These are phyloP conservation scores for Sardina pilchardus DNA, from an alignment of 2,113 vertebrate species.

Conservation along the genomic window DNA sequence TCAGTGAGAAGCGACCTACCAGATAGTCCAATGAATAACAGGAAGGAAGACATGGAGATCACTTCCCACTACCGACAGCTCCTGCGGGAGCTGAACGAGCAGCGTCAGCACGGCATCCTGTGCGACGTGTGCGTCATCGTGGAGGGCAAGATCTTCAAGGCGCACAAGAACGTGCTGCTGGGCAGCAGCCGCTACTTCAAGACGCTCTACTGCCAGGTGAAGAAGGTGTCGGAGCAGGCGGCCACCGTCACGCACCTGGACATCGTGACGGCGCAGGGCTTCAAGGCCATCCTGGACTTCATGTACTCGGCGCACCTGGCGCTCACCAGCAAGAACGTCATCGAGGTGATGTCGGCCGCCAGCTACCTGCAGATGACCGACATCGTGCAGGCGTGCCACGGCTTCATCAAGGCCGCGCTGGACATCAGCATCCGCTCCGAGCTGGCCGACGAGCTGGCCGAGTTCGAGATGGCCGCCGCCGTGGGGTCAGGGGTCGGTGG, in stretches of 20 bases:
- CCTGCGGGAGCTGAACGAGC: constrained; percentile 94
- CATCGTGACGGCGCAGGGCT: constrained; percentile 96
- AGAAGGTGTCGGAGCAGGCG: constrained; percentile 90
- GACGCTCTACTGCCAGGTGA: constrained; percentile 97
- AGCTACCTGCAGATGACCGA: constrained; percentile 99
- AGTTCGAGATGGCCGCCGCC: constrained; percentile 84
- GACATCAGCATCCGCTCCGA: constrained; percentile 97
- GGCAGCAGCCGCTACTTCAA: constrained; percentile 98
- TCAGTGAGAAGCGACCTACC: constrained; percentile 75
- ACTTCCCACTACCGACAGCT: constrained; percentile 96
- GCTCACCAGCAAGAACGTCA: constrained; percentile 96
- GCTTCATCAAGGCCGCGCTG: constrained; percentile 95
- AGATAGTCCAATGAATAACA: constrained; percentile 90
- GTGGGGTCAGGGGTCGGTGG: constrained; percentile 65
- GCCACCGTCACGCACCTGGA: constrained; percentile 95
- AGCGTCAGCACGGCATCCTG: constrained; percentile 94
- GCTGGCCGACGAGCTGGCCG: constrained; percentile 84
- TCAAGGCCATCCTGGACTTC: constrained; percentile 98
- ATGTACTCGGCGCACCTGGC: constrained; percentile 98
- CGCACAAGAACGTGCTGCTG: constrained; percentile 95
- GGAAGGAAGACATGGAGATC: constrained; percentile 99
- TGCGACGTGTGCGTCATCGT: constrained; percentile 95
- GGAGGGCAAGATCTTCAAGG: constrained; percentile 96
- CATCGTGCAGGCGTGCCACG: constrained; percentile 95
- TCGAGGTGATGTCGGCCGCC: constrained; percentile 97